Base-by-base conservation (phyloP, 2,888 invertebrate genomes). In the Drosophila rubida region DNA sequence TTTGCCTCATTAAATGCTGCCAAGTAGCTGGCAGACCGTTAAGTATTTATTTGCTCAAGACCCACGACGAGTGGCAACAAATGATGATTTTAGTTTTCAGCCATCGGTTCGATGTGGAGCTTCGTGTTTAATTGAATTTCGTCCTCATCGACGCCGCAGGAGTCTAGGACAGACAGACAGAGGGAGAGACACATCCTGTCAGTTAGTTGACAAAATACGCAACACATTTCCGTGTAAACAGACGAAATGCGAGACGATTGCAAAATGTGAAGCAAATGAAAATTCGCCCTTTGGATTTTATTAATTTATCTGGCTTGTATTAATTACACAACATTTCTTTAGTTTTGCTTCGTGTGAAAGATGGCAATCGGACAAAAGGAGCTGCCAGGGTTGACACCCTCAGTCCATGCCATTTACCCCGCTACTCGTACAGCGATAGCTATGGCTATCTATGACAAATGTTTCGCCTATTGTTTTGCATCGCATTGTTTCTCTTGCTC, bases 361-460 rank as follows among this genome's bases (percentile, higher is more conserved):
- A 73, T 51, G 60, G 50, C 48, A 30, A 37, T 55, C 37, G 14
- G 9, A 14, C 16, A 60, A 45, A 51, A 53, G 51, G 48, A 16
- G 57, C 60, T 50, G 73, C 49, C 74, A 64, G 60, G 58, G 69
- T 65, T 69, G 69, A 41, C 74, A 69, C 74, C 58, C 64, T 68
- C 23, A 2, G 23, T 6, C 35, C 35, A 37, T 37, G 35, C 11
- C 32, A 39, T 22, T 42, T 7, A 14, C n/a, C 32, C n/a, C 39
- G 14, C 51, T n/a, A n/a, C n/a, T n/a, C n/a, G n/a, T n/a, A n/a
- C n/a, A n/a, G n/a, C n/a, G n/a, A n/a, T n/a, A n/a, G n/a, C n/a
- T 46, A 27, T 30, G 19, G 9, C 25, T 74, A 69, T 77, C 75
- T 78, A 75, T 79, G 75, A 78, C 78, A 78, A 78, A 78, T 79